Evolutionary conservation across 92 coral and sea anemone genomes (phyloP), one percentile per base, ranked within the genome.

Genomic region (Scolanthus callimorphus): DNA sequence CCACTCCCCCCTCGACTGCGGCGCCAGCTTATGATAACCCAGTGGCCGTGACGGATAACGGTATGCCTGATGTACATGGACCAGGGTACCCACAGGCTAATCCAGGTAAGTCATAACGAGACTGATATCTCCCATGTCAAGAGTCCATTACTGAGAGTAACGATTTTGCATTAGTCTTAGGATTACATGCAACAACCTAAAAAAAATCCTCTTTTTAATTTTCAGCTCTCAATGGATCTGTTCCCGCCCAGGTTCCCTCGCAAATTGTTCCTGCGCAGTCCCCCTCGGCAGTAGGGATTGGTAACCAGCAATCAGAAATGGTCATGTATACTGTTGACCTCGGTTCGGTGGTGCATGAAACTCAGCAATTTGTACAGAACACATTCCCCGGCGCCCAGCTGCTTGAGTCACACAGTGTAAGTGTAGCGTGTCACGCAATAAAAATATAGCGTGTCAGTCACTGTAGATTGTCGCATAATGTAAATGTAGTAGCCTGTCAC

Each of bases 361-460:
- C 87, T 2, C 88, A 92, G 57, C 55, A 68, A 43, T 92, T 92
- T 39, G 80, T 92, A 0, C 57, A 59, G 15, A 65, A 64, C 37
- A 77, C 98, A 8, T 92, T 92, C 59, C 79, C 76, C 8, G 98
- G 98, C 39, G 96, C 98, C 10, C 48, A 70, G 13, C 76, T 92
- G 39, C 59, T 72, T 80, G 98, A 92, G 55, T 77, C 73, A 17
- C 96, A 90, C 53, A 84, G 81, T 63, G 97, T 91, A 67, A 59
- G 89, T 70, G n/a, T n/a, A n/a, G n/a, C n/a, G n/a, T n/a, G n/a
- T n/a, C n/a, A n/a, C n/a, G n/a, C n/a, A n/a, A n/a, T n/a, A n/a
- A n/a, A n/a, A n/a, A n/a, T n/a, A n/a, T n/a, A n/a, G n/a, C n/a
- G n/a, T n/a, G n/a, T n/a, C n/a, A n/a, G n/a, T n/a, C n/a, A n/a